phyloP scores from a whole-genome alignment of 1,140 invertebrate genomes.

The Drosophila ironensis region DNA sequence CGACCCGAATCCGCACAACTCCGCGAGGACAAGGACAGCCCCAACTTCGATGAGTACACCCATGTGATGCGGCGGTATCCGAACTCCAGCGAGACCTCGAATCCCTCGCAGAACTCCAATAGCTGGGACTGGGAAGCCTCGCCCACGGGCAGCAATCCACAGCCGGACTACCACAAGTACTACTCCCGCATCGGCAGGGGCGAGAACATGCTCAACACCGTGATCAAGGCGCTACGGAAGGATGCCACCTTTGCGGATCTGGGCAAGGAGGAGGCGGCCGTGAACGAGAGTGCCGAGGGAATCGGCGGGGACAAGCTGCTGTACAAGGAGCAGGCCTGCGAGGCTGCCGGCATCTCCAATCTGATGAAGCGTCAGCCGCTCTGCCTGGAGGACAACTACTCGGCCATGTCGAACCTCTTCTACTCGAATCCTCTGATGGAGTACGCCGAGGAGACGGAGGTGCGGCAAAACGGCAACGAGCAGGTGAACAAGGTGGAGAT shows the following conservation, averaged over 20 bases:
- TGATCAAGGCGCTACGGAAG: conserved; percentile 67
- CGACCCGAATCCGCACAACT: conserved; percentile 25
- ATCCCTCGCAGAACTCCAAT: conserved; percentile 67
- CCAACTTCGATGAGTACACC: conserved; percentile 56
- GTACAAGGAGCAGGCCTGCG: conserved; percentile 51
- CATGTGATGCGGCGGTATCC: conserved; percentile 55
- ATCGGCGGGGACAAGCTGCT: conserved; percentile 50
- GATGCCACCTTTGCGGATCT: conserved; percentile 53
- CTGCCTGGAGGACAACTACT: conserved; percentile 44
- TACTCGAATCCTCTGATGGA: conserved; percentile 49
- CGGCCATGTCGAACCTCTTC: conserved; percentile 18
- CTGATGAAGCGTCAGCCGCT: conserved; percentile 58
- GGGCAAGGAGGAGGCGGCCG: conserved; percentile 51
- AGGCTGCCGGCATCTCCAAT: conserved; percentile 52
- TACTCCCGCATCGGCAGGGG: conserved; percentile 52
- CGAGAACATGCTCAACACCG: conserved; percentile 66
- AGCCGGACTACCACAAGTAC: conserved; percentile 45
- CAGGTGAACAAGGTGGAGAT: conserved; percentile 58
- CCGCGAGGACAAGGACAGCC: conserved; percentile 51
- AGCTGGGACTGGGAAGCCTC: conserved; percentile 64
- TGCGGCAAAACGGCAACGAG: conserved; percentile 31
- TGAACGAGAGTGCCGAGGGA: conserved; percentile 54
- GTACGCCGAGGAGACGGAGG: conserved; percentile 25
- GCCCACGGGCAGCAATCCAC: conserved; percentile 36
- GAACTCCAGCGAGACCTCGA: conserved; percentile 66